Percentiles rank a stretch among this genome's conserved stretches.
Evolutionary conservation across 1,140 invertebrate species (phyloP).

Genomic region (Drosophila ohnishii): DNA sequence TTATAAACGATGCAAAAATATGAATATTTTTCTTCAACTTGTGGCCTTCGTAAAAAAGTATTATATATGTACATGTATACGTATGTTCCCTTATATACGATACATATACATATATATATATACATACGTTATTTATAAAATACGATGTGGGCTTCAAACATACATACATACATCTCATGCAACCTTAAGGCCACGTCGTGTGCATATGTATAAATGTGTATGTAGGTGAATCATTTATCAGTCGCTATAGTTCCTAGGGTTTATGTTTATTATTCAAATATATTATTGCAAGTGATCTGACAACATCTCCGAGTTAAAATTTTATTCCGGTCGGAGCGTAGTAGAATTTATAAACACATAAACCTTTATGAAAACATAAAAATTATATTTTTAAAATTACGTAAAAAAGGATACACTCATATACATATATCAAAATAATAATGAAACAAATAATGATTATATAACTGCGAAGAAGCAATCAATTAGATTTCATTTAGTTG

Average conservation of each 20-base stretch:
- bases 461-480: background rate
- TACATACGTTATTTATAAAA: constrained; percentile 6
- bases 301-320: constrained; percentile 11
- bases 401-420: background rate
- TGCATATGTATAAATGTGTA: constrained; percentile 10
- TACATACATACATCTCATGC: background rate
- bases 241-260: background rate
- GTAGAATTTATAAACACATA: background rate
- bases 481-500: constrained; percentile 1
- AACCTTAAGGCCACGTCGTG: background rate
- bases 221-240: constrained; percentile 8
- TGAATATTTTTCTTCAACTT: constrained; percentile 1
- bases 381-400: background rate
- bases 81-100: too few relatives aligned
- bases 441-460: background rate
- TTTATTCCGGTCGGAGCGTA: background rate
- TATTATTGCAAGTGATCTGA: constrained; percentile 22
- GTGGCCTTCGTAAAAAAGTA: background rate
- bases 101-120: background rate
- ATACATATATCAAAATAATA: background rate
- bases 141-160: background rate
- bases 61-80: background rate
- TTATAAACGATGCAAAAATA: background rate
- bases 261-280: constrained; percentile 22
- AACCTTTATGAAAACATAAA: background rate